Percentiles rank a stretch among this genome's conserved stretches.
phyloP scores from a whole-genome alignment of 2,113 vertebrate genomes.

The Morone saxatilis region DNA sequence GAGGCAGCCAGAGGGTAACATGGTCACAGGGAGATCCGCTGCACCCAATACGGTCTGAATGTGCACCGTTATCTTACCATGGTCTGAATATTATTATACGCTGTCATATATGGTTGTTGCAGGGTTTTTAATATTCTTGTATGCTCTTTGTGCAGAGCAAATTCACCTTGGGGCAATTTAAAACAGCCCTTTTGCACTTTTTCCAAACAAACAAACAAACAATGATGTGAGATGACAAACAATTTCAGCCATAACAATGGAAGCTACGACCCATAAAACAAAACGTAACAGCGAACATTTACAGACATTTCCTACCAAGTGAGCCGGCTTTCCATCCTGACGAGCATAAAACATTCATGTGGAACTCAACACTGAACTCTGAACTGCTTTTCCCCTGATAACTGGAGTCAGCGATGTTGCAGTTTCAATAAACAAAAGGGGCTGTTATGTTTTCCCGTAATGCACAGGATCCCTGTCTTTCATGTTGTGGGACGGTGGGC shows the following conservation, averaged over 20 bases:
- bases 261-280: not conserved
- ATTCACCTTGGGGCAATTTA: too few relatives aligned
- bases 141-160: too few relatives aligned
- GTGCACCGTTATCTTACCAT: too few relatives aligned
- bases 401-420: not conserved
- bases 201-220: too few relatives aligned
- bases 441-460: not conserved
- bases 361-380: not conserved
- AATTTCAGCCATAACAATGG: not conserved
- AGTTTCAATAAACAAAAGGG: not conserved
- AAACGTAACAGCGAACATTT: not conserved
- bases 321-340: not conserved
- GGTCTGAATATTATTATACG: too few relatives aligned
- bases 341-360: not conserved
- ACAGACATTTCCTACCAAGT: not conserved
- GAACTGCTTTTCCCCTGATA: not conserved
- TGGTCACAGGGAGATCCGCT: too few relatives aligned
- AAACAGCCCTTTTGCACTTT: too few relatives aligned
- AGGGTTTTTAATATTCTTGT: too few relatives aligned
- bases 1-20: too few relatives aligned
- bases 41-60: too few relatives aligned
- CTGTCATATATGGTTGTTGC: too few relatives aligned
- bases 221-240: not conserved
- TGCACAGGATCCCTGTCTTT: not conserved
- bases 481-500: not conserved